Conservation (phyloP, 1,140 invertebrate genomes). For the Anthonomus grandis region DNA sequence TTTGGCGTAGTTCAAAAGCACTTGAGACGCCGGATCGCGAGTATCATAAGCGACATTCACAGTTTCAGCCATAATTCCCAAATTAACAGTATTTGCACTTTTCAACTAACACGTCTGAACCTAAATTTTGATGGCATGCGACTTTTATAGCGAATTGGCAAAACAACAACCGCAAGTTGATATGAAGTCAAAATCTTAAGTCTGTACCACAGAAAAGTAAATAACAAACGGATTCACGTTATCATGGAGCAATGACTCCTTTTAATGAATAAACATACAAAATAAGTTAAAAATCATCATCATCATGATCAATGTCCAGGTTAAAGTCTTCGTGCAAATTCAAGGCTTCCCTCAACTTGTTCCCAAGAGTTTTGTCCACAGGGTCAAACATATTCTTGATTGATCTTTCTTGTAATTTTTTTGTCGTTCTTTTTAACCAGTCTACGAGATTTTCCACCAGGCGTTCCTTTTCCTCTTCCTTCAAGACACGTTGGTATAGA, state of each 20-base stretch:
- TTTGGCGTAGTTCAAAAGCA: slow-evolving; percentile 25
- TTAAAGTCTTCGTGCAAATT: slow-evolving; percentile 16
- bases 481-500: slow-evolving; percentile 80
- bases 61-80: neutral
- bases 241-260: neutral
- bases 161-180: neutral
- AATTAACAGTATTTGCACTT: neutral
- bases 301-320: slow-evolving; percentile 12
- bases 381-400: slow-evolving; percentile 66
- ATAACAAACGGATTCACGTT: neutral
- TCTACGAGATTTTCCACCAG: slow-evolving; percentile 78
- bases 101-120: neutral
- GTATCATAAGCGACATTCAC: neutral
- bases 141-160: neutral
- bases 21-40: slow-evolving; percentile 25
- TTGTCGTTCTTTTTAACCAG: slow-evolving; percentile 71
- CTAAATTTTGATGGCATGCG: neutral
- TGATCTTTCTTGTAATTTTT: slow-evolving; percentile 79
- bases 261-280: neutral
- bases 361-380: slow-evolving; percentile 65
- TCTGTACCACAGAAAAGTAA: neutral
- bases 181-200: neutral
- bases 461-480: slow-evolving; percentile 65
- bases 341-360: slow-evolving; percentile 42
- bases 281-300: neutral